Conservation (phyloP, 2,113 vertebrate genomes). For the Malurus elegans region DNA sequence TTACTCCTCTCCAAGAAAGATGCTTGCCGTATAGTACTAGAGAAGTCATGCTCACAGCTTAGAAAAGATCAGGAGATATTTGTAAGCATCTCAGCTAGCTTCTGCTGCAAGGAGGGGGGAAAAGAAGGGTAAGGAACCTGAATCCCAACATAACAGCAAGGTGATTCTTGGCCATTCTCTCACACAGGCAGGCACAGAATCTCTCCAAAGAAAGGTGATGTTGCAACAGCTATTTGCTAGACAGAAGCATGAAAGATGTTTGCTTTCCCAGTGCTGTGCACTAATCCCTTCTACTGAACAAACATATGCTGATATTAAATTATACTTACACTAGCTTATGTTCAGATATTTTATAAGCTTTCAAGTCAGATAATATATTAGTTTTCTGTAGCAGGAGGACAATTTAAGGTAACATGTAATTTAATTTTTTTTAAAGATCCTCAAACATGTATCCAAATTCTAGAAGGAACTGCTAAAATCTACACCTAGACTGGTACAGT, state of each 20-base stretch:
- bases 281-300: background rate
- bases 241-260: accelerated
- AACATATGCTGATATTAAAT: background rate
- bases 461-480: background rate
- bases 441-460: background rate
- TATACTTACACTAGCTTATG: background rate
- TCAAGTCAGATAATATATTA: background rate
- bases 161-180: background rate
- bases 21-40: background rate
- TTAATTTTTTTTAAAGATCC: background rate
- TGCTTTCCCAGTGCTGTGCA: background rate
- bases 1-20: background rate
- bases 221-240: background rate
- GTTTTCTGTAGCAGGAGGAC: background rate
- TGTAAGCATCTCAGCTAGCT: background rate
- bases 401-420: background rate
- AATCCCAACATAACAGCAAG: background rate
- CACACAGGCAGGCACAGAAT: background rate
- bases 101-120: background rate
- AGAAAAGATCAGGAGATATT: background rate
- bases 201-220: background rate
- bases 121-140: background rate
- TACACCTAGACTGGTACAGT: background rate
- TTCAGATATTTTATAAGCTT: background rate
- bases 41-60: background rate